Percentiles rank a stretch among this genome's conserved stretches.
phyloP scores from a whole-genome alignment of 2,888 invertebrate genomes.

The Plemyria rubiginata region DNA sequence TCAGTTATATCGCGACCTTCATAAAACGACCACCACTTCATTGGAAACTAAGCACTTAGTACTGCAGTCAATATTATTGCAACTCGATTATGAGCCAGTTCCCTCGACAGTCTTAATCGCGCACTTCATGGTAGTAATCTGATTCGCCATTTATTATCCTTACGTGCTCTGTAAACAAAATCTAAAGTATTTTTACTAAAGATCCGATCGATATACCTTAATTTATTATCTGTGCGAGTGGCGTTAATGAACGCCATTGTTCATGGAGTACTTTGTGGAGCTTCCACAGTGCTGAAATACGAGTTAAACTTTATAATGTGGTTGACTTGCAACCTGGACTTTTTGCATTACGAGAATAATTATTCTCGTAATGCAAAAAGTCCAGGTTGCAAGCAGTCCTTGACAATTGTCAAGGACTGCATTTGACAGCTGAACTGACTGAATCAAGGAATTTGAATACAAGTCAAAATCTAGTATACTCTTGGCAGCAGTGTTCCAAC shows the following conservation, averaged over 20 bases:
- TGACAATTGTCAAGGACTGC: too few species aligned
- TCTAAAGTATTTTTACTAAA: slow-evolving; percentile 33
- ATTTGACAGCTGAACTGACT: too few species aligned
- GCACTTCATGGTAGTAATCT: slow-evolving; percentile 52
- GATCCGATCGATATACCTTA: slow-evolving; percentile 36
- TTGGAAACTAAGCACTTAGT: too few species aligned
- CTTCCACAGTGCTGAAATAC: slow-evolving; percentile 4
- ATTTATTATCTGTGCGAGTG: slow-evolving; percentile 32
- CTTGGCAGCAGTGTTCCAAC: too few species aligned
- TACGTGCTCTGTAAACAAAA: slow-evolving; percentile 34
- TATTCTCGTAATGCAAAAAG: too few species aligned
- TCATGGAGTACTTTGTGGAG: slow-evolving; percentile 21
- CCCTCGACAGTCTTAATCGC: slow-evolving; percentile 44
- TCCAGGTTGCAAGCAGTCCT: not conserved
- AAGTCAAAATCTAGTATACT: too few species aligned
- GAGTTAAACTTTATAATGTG: not conserved
- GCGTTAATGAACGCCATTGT: slow-evolving; percentile 38
- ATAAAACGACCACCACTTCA: too few species aligned
- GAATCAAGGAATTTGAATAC: too few species aligned
- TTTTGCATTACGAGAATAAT: too few species aligned
- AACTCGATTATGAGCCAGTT: slow-evolving; percentile 21
- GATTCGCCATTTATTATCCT: slow-evolving; percentile 46
- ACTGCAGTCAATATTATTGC: slow-evolving; percentile 15
- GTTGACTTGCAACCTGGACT: not conserved
- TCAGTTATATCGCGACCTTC: too few species aligned